These are phyloP conservation scores for Heliconius eleuchia DNA, from an alignment of 1,140 invertebrate genomes.

Conservation along the genomic window DNA sequence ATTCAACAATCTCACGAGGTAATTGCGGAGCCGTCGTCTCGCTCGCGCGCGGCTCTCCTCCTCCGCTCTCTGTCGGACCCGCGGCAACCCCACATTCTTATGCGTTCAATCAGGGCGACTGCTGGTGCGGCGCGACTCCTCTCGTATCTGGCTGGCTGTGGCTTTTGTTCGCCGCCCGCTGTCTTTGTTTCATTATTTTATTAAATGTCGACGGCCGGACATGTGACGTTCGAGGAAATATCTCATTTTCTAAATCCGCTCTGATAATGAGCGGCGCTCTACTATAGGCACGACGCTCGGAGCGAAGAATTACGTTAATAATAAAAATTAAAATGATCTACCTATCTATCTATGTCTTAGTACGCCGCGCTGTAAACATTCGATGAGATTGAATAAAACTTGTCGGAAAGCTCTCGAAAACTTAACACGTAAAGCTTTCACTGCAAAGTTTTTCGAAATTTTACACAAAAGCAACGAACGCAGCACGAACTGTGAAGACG, in stretches of 20 bases:
- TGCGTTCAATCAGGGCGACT: conserved; percentile 78
- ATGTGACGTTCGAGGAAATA: conserved; percentile 44
- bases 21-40: conserved; percentile 71
- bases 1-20: conserved; percentile 80
- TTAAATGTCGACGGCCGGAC: conserved; percentile 59
- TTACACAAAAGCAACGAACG: neutral
- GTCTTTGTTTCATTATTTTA: conserved; percentile 69
- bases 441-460: conserved; percentile 6
- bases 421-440: neutral
- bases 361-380: neutral
- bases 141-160: conserved; percentile 47
- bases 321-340: neutral
- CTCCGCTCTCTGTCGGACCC: conserved; percentile 46
- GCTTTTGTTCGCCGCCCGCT: conserved; percentile 63
- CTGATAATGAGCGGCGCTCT: neutral
- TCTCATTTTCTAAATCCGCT: conserved; percentile 42
- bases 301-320: neutral
- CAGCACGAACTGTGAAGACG: neutral
- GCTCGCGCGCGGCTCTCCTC: conserved; percentile 37
- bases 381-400: conserved; percentile 5
- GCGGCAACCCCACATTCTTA: conserved; percentile 70
- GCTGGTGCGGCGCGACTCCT: conserved; percentile 53
- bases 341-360: neutral
- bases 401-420: neutral
- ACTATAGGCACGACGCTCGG: no score